These are phyloP conservation scores for Podarcis lilfordi DNA, from an alignment of 2,797 vertebrate species.

Conservation along the genomic window DNA sequence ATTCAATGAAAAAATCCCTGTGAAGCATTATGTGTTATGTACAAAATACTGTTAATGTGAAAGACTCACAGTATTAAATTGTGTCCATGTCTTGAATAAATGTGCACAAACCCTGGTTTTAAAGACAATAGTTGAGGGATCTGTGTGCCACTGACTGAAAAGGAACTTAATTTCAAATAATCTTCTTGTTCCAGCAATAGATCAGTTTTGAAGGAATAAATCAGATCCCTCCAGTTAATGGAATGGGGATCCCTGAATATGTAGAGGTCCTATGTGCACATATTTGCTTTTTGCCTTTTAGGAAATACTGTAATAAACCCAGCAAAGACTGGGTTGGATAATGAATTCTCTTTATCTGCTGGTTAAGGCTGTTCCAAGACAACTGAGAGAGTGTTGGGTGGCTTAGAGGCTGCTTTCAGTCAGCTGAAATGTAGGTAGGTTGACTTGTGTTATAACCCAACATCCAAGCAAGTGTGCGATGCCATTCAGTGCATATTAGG, in stretches of 20 bases:
- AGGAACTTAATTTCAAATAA: not conserved
- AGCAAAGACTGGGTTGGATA: not conserved
- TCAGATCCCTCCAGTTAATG: not conserved
- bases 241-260: not conserved
- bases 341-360: not conserved
- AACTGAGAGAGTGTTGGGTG: not conserved
- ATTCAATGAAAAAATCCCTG: constrained; percentile 73
- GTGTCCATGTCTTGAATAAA: not conserved
- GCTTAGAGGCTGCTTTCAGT: not conserved
- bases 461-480: not conserved
- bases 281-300: not conserved
- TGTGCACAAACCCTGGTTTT: not conserved
- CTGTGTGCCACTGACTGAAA: not conserved
- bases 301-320: not conserved
- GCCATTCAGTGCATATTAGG: not conserved
- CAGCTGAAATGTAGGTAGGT: not conserved
- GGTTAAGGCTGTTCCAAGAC: not conserved
- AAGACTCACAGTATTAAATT: constrained; percentile 35
- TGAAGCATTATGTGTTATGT: constrained; percentile 66
- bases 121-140: not conserved
- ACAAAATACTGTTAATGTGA: constrained; percentile 64
- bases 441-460: not conserved
- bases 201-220: not conserved
- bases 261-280: not conserved
- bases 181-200: not conserved